Percentiles rank a stretch among this genome's conserved stretches.
Conservation (phyloP, 2,113 vertebrate genomes). For the Hiodon alosoides region DNA sequence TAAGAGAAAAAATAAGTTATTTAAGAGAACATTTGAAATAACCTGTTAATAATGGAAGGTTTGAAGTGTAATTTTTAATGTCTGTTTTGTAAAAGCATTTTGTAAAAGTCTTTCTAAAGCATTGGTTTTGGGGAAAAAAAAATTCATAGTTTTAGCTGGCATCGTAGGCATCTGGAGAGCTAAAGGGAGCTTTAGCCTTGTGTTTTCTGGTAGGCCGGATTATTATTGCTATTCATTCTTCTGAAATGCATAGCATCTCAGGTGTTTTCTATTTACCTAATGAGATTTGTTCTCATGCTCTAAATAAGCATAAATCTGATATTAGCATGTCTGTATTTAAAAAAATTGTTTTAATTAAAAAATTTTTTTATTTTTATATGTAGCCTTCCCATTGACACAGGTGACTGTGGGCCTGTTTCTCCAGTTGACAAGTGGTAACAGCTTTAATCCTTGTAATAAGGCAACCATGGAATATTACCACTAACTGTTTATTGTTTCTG, state of each 20-base stretch:
- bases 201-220: not conserved
- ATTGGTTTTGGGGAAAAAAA: too few relatives aligned
- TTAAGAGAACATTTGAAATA: too few relatives aligned
- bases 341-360: too few relatives aligned
- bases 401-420: too few relatives aligned
- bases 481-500: constrained; percentile 10
- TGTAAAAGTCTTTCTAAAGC: too few relatives aligned
- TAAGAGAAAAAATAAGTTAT: too few relatives aligned
- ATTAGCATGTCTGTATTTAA: too few relatives aligned
- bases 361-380: too few relatives aligned
- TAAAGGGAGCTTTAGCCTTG: not conserved
- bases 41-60: too few relatives aligned
- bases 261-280: not conserved
- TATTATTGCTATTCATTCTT: not conserved
- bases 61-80: too few relatives aligned
- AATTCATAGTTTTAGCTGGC: too few relatives aligned
- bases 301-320: not conserved
- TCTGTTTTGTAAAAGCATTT: too few relatives aligned
- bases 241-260: not conserved
- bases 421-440: not conserved
- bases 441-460: not conserved
- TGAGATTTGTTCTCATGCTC: not conserved
- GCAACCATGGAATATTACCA: not conserved
- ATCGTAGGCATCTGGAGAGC: not conserved
- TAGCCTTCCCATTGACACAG: not conserved